Conservation (phyloP, 2,888 invertebrate genomes). For the Drosophila lacicola region DNA sequence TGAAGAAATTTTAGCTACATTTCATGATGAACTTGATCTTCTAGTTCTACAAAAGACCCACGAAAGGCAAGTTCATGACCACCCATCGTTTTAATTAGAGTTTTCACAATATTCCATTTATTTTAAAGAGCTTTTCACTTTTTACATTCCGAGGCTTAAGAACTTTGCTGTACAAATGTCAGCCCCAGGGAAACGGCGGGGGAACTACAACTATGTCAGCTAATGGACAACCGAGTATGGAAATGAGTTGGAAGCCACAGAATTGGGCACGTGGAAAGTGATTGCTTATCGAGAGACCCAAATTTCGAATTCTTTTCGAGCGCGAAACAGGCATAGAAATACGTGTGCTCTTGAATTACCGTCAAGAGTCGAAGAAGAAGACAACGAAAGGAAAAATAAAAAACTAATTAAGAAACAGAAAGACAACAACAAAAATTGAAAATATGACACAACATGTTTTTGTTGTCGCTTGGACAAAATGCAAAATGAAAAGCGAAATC, state of each 20-base stretch:
- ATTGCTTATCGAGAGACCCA: constrained; percentile 54
- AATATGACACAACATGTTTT: constrained; percentile 71
- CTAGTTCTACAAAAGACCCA: constrained; percentile 4
- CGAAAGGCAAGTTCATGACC: neutral
- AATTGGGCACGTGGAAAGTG: constrained; percentile 75
- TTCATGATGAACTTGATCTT: constrained; percentile 26
- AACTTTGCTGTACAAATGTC: constrained; percentile 38
- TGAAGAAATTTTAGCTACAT: neutral
- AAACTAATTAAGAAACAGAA: constrained; percentile 47
- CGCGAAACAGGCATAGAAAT: constrained; percentile 24
- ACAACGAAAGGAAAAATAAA: constrained; percentile 21
- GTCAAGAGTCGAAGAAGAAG: constrained; percentile 13
- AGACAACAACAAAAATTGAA: constrained; percentile 43
- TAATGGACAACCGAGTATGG: constrained; percentile 62
- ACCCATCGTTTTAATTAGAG: constrained; percentile 14
- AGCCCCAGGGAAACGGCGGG: neutral
- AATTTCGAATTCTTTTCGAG: constrained; percentile 29
- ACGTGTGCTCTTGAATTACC: constrained; percentile 11
- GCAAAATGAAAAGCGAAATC: constrained; percentile 67
- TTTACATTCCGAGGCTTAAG: constrained; percentile 26
- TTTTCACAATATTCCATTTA: constrained; percentile 8
- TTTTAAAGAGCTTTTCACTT: constrained; percentile 55
- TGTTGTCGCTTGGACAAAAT: constrained; percentile 47
- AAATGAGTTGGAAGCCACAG: constrained; percentile 50
- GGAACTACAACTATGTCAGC: constrained; percentile 4